Conservation (phyloP, 2,888 invertebrate species). For the Anodontia alba region DNA sequence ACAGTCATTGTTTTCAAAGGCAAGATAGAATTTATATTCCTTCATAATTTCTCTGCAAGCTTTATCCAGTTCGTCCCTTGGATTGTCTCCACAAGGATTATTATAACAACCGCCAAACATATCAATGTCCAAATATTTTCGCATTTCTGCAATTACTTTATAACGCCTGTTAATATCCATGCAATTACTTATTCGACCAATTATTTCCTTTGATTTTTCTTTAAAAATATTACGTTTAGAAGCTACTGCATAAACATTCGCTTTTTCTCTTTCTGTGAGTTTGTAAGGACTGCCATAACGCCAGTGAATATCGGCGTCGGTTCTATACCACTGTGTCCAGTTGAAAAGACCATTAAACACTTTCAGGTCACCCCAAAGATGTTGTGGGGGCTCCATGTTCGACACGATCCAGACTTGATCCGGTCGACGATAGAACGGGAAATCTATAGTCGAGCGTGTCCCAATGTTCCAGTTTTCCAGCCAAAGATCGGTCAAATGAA, state of each 20-base stretch:
- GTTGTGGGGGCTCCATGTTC: slow-evolving; percentile 72
- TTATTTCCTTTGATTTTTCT: slow-evolving; percentile 45
- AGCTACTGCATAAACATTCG: slow-evolving; percentile 16
- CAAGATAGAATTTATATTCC: slow-evolving; percentile 72
- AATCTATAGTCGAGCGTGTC: slow-evolving; percentile 23
- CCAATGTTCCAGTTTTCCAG: slow-evolving; percentile 36
- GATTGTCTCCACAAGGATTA: slow-evolving; percentile 39
- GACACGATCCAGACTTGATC: slow-evolving; percentile 72
- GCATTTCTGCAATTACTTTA: slow-evolving; percentile 46
- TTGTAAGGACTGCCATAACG: slow-evolving; percentile 61
- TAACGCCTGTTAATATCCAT: slow-evolving; percentile 56
- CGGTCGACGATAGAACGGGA: slow-evolving; percentile 59
- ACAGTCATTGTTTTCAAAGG: slow-evolving; percentile 74
- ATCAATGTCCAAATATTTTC: slow-evolving; percentile 56
- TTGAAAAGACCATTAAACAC: slow-evolving; percentile 70
- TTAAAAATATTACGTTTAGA: slow-evolving; percentile 42
- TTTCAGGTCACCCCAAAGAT: slow-evolving; percentile 61
- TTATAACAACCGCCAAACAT: slow-evolving; percentile 71
- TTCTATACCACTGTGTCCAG: slow-evolving; percentile 74
- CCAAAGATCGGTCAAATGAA: slow-evolving; percentile 65
- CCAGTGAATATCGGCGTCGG: slow-evolving; percentile 68
- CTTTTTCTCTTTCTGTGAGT: slow-evolving; percentile 27
- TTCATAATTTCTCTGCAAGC: slow-evolving; percentile 56
- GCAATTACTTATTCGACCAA: slow-evolving; percentile 56
- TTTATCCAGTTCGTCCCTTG: slow-evolving; percentile 16